These are phyloP conservation scores for Cacoxenus indagator DNA, from an alignment of 2,888 invertebrate species.

Conservation along the genomic window DNA sequence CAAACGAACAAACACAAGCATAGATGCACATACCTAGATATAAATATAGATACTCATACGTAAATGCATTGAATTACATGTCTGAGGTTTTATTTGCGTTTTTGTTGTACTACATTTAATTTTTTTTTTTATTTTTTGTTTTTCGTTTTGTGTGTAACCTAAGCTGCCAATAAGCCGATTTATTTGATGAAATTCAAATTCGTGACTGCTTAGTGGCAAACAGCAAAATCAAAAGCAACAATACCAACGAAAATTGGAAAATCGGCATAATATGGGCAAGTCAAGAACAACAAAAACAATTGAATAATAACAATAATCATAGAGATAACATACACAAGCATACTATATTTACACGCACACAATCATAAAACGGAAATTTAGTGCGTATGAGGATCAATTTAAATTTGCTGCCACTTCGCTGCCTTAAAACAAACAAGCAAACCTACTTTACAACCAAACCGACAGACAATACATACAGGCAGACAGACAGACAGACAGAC, in stretches of 20 bases:
- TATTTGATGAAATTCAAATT: conserved; percentile 36
- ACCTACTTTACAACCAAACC: neutral
- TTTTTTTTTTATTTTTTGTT: conserved; percentile 31
- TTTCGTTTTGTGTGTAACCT: neutral
- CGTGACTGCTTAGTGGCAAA: conserved; percentile 8
- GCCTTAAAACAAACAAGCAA: conserved; percentile 1
- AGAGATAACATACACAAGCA: conserved; percentile 2
- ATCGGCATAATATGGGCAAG: neutral
- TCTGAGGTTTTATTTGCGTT: neutral
- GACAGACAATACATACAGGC: no score
- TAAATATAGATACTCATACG: neutral
- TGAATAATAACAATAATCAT: conserved; percentile 10
- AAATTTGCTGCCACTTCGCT: conserved; percentile 18
- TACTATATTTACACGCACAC: neutral
- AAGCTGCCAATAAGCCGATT: conserved; percentile 35
- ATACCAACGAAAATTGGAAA: conserved; percentile 22
- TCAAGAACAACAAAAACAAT: neutral
- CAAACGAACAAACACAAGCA: no score
- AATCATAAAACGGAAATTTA: conserved; percentile 32
- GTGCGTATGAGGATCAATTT: conserved; percentile 34
- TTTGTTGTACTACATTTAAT: conserved; percentile 10
- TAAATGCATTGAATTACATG: neutral
- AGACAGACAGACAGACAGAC: conserved; percentile 3
- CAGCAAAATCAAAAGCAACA: neutral
- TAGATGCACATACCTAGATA: no score